phyloP scores from a whole-genome alignment of 2,888 invertebrate species.

The Cephus pygmeus region DNA sequence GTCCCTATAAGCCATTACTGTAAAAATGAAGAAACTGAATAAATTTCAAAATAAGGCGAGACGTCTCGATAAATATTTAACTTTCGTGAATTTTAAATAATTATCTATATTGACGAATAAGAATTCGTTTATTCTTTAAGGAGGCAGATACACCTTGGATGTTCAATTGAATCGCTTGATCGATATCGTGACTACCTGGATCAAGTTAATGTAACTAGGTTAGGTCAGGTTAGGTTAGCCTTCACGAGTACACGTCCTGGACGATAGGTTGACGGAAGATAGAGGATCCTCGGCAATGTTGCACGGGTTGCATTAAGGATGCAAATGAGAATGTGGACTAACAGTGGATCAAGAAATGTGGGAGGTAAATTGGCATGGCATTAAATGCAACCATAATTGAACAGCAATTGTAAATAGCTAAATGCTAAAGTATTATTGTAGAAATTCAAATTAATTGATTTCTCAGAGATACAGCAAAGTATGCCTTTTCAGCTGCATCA shows the following conservation, averaged over 20 bases:
- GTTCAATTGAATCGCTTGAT: neutral
- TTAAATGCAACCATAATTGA: neutral
- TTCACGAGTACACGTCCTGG: neutral
- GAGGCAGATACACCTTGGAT: too few relatives aligned
- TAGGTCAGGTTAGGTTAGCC: neutral
- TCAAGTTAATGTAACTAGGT: neutral
- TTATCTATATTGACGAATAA: neutral
- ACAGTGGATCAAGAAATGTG: neutral
- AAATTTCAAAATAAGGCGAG: neutral
- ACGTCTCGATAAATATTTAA: neutral
- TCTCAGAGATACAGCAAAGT: neutral
- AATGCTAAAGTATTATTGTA: neutral
- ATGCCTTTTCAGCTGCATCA: neutral
- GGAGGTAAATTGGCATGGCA: neutral
- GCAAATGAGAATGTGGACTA: neutral
- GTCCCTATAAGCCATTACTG: conserved; percentile 85
- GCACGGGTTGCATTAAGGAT: neutral
- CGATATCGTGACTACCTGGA: neutral
- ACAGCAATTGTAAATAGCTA: neutral
- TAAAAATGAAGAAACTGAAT: conserved; percentile 33
- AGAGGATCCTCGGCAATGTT: neutral
- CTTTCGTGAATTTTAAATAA: neutral
- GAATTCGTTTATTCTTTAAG: neutral
- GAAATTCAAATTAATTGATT: neutral
- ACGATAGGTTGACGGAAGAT: neutral